phyloP scores from a whole-genome alignment of 2,797 vertebrate species.

The Adrianichthys oophorus region DNA sequence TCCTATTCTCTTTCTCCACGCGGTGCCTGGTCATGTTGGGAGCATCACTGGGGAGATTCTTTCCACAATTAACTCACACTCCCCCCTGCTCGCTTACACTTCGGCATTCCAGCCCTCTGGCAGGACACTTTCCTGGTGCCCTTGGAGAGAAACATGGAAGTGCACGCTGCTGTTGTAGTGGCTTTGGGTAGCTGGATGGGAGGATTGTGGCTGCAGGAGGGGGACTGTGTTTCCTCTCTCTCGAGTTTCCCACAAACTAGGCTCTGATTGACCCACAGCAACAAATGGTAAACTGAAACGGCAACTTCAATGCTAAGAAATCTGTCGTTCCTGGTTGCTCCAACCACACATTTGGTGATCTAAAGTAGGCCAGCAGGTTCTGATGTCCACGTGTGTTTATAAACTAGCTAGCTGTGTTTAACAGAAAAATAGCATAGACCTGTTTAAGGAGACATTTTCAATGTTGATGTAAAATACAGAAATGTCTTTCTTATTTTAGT shows the following conservation, averaged over 20 bases:
- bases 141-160: conserved; percentile 47
- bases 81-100: conserved; percentile 63
- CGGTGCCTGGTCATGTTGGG: conserved; percentile 54
- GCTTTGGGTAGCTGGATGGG: conserved; percentile 17
- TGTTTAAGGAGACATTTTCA: no score
- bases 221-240: conserved; percentile 1
- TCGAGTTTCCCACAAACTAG: conserved; percentile 27
- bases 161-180: conserved; percentile 22
- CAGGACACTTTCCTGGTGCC: conserved; percentile 54
- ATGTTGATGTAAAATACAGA: no score
- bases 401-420: no score
- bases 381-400: background rate
- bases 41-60: conserved; percentile 72
- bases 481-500: no score
- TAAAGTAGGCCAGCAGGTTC: background rate
- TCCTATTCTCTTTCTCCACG: conserved; percentile 24
- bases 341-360: conserved; percentile 31
- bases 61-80: conserved; percentile 74
- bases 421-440: no score
- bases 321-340: conserved; percentile 24
- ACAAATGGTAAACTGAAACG: conserved; percentile 27
- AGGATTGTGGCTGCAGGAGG: background rate
- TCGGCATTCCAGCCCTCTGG: conserved; percentile 62
- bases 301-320: conserved; percentile 43
- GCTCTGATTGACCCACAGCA: conserved; percentile 25